Conservation (phyloP, 2,888 invertebrate genomes). For the Brenthis hecate region DNA sequence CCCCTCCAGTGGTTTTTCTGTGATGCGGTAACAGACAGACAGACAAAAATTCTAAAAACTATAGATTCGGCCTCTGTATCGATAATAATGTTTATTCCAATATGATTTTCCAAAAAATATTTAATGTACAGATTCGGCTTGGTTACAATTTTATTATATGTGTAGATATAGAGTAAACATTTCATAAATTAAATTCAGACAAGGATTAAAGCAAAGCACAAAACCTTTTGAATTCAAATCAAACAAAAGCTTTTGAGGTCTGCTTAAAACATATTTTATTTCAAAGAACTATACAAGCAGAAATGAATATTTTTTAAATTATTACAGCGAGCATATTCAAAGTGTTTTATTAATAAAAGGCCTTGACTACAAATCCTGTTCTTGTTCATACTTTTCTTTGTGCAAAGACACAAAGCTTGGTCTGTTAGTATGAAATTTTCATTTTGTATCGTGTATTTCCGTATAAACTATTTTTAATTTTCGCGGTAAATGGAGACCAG, state of each 20-base stretch:
- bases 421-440: constrained; percentile 2
- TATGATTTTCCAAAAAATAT: too few relatives aligned
- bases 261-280: constrained; percentile 14
- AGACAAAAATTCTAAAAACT: too few relatives aligned
- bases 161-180: not conserved
- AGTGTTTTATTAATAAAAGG: constrained; percentile 16
- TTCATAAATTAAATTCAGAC: constrained; percentile 13
- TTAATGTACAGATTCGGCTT: too few relatives aligned
- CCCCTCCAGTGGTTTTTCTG: too few relatives aligned
- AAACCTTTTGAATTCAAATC: constrained; percentile 13
- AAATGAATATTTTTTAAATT: constrained; percentile 19
- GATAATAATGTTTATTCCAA: too few relatives aligned
- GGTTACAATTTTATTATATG: not conserved
- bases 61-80: too few relatives aligned
- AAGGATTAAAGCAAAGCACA: constrained; percentile 6
- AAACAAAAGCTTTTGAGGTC: constrained; percentile 19
- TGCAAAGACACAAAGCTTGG: constrained; percentile 11
- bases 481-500: not conserved
- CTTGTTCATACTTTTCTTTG: not conserved
- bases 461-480: not conserved
- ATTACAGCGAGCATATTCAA: constrained; percentile 21
- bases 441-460: not conserved
- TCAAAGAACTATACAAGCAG: constrained; percentile 14
- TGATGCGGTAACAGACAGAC: too few relatives aligned
- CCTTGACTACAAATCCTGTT: not conserved